Percentiles rank a stretch among this genome's conserved stretches.
Evolutionary conservation across 2,113 vertebrate species (phyloP).

Genomic region (Anseranas semipalmata): DNA sequence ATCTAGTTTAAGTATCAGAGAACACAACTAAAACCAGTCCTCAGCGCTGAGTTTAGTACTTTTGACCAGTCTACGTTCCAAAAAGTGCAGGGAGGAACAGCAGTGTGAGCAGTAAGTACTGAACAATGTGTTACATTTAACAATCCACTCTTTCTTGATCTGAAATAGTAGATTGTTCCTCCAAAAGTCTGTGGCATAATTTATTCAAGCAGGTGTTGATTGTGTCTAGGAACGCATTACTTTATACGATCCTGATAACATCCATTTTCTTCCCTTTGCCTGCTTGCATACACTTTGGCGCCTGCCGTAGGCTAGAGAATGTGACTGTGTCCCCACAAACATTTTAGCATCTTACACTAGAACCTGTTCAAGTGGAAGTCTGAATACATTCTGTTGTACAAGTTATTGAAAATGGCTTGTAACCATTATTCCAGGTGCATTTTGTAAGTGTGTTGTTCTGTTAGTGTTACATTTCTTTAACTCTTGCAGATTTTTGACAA

Average conservation of each 20-base stretch:
- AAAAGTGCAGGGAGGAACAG: not conserved
- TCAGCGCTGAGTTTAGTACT: not conserved
- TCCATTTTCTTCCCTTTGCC: not conserved
- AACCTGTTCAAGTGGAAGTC: not conserved
- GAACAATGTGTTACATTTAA: not conserved
- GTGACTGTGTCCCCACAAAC: not conserved
- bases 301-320: not conserved
- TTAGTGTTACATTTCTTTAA: not conserved
- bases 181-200: not conserved
- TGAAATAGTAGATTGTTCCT: not conserved
- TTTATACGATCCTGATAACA: not conserved
- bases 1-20: not conserved
- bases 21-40: not conserved
- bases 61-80: not conserved
- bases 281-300: not conserved
- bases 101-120: not conserved
- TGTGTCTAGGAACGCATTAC: not conserved
- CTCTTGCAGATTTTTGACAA: slow-evolving; percentile 91
- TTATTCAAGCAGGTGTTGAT: not conserved
- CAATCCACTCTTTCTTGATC: not conserved
- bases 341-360: not conserved
- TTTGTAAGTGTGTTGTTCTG: not conserved
- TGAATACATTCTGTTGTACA: not conserved
- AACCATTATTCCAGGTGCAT: not conserved
- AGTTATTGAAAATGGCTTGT: not conserved